Conservation (phyloP, 2,797 vertebrate genomes). For the Decapterus maruadsi region DNA sequence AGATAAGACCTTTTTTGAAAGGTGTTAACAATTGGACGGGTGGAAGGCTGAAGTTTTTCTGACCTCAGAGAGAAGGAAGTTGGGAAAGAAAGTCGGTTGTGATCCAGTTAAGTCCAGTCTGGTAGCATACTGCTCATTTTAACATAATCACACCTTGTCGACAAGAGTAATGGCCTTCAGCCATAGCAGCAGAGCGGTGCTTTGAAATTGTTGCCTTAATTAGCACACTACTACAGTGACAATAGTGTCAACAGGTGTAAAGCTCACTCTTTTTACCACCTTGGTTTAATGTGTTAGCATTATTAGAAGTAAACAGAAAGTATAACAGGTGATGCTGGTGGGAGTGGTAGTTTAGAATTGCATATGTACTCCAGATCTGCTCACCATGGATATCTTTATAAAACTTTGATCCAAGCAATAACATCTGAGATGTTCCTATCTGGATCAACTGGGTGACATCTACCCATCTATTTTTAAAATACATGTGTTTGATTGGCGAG, state of each 20-base stretch:
- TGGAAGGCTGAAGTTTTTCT: not conserved
- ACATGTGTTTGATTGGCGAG: not conserved
- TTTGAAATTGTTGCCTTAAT: not conserved
- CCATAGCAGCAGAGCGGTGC: not conserved
- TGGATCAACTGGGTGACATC: too few species aligned
- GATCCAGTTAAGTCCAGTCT: not conserved
- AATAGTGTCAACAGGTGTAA: not conserved
- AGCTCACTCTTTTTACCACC: not conserved
- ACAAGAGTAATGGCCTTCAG: not conserved
- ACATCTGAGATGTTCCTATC: not conserved
- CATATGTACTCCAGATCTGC: not conserved
- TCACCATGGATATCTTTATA: not conserved
- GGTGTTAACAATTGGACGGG: not conserved
- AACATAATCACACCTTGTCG: not conserved
- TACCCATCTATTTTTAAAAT: too few species aligned
- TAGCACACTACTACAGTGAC: not conserved
- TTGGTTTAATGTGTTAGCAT: not conserved
- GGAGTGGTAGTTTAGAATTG: not conserved
- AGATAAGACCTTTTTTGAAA: not conserved
- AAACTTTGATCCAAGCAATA: not conserved
- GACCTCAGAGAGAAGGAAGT: not conserved
- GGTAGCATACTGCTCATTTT: not conserved
- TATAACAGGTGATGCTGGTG: not conserved
- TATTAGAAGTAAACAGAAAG: not conserved
- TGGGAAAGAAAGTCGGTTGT: not conserved